Evolutionary conservation across 2,888 invertebrate species (phyloP), one percentile per base, ranked within the genome.

Genomic region (Linnaemya vulpina): DNA sequence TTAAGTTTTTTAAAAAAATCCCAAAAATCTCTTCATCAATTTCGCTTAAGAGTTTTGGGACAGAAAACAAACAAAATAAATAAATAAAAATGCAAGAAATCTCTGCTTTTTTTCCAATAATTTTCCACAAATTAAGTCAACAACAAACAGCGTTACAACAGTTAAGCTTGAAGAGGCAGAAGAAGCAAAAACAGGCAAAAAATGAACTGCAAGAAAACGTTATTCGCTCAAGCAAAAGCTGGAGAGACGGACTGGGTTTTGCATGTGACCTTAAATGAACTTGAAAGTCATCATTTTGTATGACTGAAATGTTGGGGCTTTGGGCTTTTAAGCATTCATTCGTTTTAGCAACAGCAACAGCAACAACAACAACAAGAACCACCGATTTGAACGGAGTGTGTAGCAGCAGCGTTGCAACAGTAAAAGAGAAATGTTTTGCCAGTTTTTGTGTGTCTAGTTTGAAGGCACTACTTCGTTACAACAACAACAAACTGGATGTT

Each of bases 231-330:
- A 22, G 60, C 35, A 60, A 38, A 20, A 13, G 3, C 43, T 43
- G 22, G 3, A 15, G 35, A 67, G 7, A 51, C 15, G 30, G 7
- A 43, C 13, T 60, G 49, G 15, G n/a, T 40, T 81, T 74, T 81
- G 68, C 74, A 81, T 68, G 38, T 81, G 62, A 81, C 68, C 80
- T 62, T 20, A 30, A 68, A 74, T 81, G 74, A 81, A 74, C 80
- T 53, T 55, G 15, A 43, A 40, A 75, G 68, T 63, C 68, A 75
- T 68, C 60, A 74, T 67, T n/a, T 60, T 74, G 51, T 74, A 30
- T 74, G 74, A 74, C 67, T 74, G 67, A 51, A 58, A 60, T 62
- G 68, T 60, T 40, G n/a, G 67, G n/a, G 67, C 60, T 74, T 74
- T 67, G 58, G 43, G 43, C 46, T 55, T 58, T 46, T 30, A 20